phyloP scores from a whole-genome alignment of 1,140 invertebrate species.

The Trichomalopsis sarcophagae region DNA sequence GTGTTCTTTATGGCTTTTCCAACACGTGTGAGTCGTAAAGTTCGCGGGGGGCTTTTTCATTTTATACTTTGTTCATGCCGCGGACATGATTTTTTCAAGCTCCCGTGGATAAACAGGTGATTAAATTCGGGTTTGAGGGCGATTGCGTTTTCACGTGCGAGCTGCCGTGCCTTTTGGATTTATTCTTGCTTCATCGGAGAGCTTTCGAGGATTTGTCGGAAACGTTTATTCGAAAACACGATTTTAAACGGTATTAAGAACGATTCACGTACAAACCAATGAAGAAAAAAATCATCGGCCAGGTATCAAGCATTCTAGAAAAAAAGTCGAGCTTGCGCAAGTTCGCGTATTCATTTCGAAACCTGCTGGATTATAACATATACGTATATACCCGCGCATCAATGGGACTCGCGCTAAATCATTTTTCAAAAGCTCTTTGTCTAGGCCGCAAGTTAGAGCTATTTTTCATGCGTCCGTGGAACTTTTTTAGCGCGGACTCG shows the following conservation, averaged over 20 bases:
- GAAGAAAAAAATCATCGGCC: not conserved
- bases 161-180: not conserved
- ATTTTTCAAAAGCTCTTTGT: constrained; percentile 50
- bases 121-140: not conserved
- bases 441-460: constrained; percentile 36
- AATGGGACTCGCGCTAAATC: constrained; percentile 43
- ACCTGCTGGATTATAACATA: not conserved
- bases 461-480: constrained; percentile 41
- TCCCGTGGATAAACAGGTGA: not conserved
- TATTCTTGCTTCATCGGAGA: too few species aligned
- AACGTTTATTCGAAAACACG: not conserved
- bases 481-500: constrained; percentile 36
- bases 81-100: not conserved
- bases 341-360: constrained; percentile 37
- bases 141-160: not conserved
- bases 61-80: constrained; percentile 4
- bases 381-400: not conserved
- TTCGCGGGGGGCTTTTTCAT: not conserved
- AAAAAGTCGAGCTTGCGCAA: constrained; percentile 13
- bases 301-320: not conserved
- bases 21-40: constrained; percentile 31
- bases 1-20: constrained; percentile 39
- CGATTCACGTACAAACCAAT: not conserved
- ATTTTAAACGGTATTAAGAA: not conserved
- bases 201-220: too few species aligned